Conservation (phyloP, 2,113 vertebrate genomes). For the Cairina moschata region DNA sequence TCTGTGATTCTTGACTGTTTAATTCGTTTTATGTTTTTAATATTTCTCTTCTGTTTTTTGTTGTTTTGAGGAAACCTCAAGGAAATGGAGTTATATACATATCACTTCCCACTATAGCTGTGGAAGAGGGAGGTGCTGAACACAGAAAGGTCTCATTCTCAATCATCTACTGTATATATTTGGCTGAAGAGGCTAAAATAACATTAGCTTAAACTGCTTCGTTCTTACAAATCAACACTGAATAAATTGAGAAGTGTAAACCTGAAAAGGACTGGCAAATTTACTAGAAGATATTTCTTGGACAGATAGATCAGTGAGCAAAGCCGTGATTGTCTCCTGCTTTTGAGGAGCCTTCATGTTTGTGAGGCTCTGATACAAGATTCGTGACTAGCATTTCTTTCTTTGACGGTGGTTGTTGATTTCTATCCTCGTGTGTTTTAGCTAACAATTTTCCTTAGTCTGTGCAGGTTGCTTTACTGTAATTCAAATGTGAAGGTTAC, state of each 20-base stretch:
- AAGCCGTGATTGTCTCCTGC: neutral
- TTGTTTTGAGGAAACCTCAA: neutral
- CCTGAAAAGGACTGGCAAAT: neutral
- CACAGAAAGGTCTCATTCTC: neutral
- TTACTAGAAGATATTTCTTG: neutral
- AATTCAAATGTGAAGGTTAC: neutral
- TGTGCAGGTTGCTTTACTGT: neutral
- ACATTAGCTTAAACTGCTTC: neutral
- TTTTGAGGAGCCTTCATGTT: neutral
- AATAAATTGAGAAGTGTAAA: neutral
- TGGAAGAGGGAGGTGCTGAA: neutral
- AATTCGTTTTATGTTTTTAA: conserved; percentile 7
- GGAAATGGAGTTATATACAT: neutral
- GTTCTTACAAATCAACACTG: neutral
- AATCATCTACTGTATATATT: neutral
- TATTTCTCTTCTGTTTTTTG: neutral
- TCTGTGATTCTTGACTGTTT: neutral
- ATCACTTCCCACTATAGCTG: neutral
- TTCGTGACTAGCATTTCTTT: neutral
- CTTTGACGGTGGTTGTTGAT: neutral
- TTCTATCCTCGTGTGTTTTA: neutral
- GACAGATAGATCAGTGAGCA: neutral
- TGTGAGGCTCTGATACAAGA: neutral
- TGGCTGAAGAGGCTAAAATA: neutral
- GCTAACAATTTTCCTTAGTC: neutral